Conservation (phyloP, 2,113 vertebrate genomes). For the Nasalis larvatus region DNA sequence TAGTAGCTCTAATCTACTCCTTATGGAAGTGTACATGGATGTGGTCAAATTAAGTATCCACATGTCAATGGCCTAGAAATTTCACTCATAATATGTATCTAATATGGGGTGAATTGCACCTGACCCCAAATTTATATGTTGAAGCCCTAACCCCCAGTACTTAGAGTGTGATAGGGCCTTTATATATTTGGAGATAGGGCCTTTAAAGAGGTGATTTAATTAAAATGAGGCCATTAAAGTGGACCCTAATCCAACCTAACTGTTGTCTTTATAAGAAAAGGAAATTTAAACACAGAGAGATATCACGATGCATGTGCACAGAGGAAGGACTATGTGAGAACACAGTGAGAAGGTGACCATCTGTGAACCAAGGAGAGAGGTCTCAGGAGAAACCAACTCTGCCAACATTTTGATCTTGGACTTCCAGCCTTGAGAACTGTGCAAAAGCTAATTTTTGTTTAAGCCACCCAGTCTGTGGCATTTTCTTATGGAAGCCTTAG, state of each 20-base stretch:
- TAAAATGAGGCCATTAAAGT: neutral
- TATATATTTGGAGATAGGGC: neutral
- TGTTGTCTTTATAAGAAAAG: neutral
- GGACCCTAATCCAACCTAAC: neutral
- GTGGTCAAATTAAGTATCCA: neutral
- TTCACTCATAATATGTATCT: neutral
- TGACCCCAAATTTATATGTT: neutral
- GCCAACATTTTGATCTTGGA: neutral
- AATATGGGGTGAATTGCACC: neutral
- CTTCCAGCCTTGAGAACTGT: neutral
- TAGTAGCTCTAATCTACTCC: neutral
- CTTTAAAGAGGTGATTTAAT: neutral
- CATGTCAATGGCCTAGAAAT: neutral
- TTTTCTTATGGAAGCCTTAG: neutral
- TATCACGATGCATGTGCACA: accelerated
- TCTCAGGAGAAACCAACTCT: neutral
- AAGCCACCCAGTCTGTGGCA: neutral
- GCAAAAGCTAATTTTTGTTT: neutral
- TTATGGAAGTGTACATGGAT: neutral
- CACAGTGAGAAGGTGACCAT: neutral
- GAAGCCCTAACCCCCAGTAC: neutral
- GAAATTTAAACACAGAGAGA: neutral
- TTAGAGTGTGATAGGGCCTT: neutral
- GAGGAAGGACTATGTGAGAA: neutral
- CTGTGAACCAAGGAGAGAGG: neutral